Percentiles rank a stretch among this genome's conserved stretches.
Evolutionary conservation across 2,113 vertebrate species (phyloP).

Genomic region (Neomonachus schauinslandi): DNA sequence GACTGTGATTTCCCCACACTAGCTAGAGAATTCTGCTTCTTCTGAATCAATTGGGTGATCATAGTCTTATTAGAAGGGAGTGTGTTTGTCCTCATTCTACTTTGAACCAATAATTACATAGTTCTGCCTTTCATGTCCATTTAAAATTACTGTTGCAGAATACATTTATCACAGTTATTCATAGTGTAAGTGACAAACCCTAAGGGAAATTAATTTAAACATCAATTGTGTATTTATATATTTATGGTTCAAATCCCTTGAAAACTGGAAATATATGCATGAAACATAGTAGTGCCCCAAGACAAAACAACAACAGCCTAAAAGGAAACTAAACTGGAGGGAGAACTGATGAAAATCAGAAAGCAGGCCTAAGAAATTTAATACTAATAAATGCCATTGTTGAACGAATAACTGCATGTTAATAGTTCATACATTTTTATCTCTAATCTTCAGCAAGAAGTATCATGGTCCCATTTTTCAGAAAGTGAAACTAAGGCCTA

Average conservation of each 20-base stretch:
- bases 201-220: constrained; percentile 34
- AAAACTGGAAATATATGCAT: background rate
- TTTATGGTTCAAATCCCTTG: background rate
- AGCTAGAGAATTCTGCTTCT: background rate
- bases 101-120: background rate
- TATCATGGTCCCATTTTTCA: background rate
- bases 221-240: background rate
- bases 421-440: background rate
- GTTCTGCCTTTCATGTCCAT: background rate
- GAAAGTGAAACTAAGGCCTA: background rate
- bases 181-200: background rate
- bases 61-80: background rate
- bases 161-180: background rate
- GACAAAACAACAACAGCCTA: background rate
- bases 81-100: background rate
- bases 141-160: constrained; percentile 4
- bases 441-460: background rate
- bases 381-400: background rate
- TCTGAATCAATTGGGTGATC: background rate
- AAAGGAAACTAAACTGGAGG: background rate
- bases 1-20: background rate
- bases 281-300: background rate
- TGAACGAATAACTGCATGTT: background rate
- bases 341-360: background rate
- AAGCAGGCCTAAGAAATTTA: background rate